phyloP scores from a whole-genome alignment of 2,113 vertebrate genomes.

The Thamnaconus septentrionalis region DNA sequence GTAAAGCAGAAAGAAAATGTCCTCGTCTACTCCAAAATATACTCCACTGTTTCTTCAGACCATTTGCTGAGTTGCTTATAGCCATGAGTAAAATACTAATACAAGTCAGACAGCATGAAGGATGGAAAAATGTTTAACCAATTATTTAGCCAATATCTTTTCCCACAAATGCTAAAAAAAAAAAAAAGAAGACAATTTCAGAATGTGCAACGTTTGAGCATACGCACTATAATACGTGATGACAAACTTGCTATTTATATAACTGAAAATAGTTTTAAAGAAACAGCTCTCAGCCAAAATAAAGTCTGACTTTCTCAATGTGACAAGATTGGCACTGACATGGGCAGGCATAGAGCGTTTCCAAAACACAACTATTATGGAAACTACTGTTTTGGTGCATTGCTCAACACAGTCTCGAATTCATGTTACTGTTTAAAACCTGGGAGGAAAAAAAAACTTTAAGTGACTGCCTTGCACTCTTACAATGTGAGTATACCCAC shows the following conservation, averaged over 20 bases:
- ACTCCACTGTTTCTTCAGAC: not conserved
- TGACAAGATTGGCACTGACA: constrained; percentile 16
- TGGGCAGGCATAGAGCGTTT: constrained; percentile 4
- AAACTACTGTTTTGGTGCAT: constrained; percentile 38
- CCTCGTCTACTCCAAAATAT: constrained; percentile 16
- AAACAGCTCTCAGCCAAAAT: constrained; percentile 9
- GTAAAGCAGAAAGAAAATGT: constrained; percentile 40
- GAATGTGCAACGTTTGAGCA: too few relatives aligned
- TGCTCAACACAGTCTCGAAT: constrained; percentile 29
- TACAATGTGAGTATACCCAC: too few relatives aligned
- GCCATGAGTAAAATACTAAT: too few relatives aligned
- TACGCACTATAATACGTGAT: too few relatives aligned
- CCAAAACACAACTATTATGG: constrained; percentile 28
- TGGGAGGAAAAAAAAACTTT: not conserved
- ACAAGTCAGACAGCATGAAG: not conserved
- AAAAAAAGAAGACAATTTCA: not conserved
- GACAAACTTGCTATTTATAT: too few relatives aligned
- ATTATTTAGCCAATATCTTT: not conserved
- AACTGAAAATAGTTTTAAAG: too few relatives aligned
- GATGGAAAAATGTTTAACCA: too few relatives aligned
- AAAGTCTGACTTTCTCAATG: not conserved
- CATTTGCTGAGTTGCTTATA: too few relatives aligned
- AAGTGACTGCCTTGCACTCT: too few relatives aligned
- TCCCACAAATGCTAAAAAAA: too few relatives aligned
- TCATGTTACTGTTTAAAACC: constrained; percentile 33